Conservation (phyloP, 2,888 invertebrate species). For the Drepanosiphum platanoidis region DNA sequence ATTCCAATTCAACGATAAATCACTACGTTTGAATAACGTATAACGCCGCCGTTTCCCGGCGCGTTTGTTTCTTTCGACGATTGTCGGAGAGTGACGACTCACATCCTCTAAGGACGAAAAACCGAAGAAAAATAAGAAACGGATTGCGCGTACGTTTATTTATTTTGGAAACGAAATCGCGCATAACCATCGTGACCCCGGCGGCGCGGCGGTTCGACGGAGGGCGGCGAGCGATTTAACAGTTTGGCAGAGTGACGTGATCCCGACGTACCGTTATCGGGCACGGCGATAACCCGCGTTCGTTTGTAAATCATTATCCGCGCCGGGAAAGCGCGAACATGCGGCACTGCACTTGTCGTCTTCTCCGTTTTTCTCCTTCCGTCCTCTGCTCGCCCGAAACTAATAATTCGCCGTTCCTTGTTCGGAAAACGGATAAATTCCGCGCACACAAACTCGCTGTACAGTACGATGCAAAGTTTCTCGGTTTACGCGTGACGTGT, state of each 20-base stretch:
- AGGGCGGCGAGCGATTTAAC: slow-evolving; percentile 17
- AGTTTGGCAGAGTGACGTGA: slow-evolving; percentile 45
- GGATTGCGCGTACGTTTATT: background rate
- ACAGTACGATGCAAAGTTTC: too few relatives aligned
- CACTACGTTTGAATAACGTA: too few relatives aligned
- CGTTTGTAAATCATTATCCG: slow-evolving; percentile 53
- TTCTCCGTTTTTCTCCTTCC: background rate
- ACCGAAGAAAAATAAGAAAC: background rate
- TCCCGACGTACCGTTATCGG: slow-evolving; percentile 22
- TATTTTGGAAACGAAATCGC: slow-evolving; percentile 4
- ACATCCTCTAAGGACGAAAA: too few relatives aligned
- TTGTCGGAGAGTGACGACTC: too few relatives aligned
- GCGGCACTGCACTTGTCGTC: slow-evolving; percentile 3
- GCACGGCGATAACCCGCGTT: slow-evolving; percentile 1
- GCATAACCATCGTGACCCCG: too few relatives aligned
- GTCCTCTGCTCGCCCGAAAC: background rate
- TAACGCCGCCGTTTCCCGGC: too few relatives aligned
- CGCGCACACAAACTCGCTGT: too few relatives aligned
- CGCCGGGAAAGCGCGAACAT: slow-evolving; percentile 37
- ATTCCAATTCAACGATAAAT: too few relatives aligned
- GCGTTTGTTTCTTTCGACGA: too few relatives aligned
- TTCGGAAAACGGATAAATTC: background rate
- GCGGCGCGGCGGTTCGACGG: background rate
- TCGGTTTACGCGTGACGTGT: background rate
- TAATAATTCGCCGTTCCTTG: background rate